Conservation (phyloP, 2,113 vertebrate genomes). For the Diadophis punctatus region DNA sequence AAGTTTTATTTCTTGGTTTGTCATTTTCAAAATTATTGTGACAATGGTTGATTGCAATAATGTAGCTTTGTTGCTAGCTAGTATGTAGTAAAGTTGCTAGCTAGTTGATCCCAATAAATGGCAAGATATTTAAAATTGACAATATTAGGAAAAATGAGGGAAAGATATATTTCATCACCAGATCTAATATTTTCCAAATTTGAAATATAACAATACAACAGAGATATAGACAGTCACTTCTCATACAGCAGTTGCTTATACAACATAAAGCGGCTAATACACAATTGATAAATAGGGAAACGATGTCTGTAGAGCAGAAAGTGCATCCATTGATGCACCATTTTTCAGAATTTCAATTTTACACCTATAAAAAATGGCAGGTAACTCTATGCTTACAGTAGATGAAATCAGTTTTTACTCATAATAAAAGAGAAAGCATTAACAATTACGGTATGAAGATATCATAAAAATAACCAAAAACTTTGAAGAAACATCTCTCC, state of each 20-base stretch:
- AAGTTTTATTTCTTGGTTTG: not conserved
- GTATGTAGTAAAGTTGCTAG: too few species aligned
- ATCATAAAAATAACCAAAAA: not conserved
- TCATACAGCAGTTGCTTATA: not conserved
- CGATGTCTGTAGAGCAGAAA: not conserved
- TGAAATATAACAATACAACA: not conserved
- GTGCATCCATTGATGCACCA: not conserved
- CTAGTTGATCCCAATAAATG: too few species aligned
- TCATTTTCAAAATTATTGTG: not conserved
- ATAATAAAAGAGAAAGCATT: not conserved
- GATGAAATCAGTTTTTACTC: not conserved
- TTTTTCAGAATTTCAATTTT: not conserved
- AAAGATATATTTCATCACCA: not conserved
- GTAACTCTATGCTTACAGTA: not conserved
- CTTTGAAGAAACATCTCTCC: not conserved
- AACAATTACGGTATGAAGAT: not conserved
- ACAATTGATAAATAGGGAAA: not conserved
- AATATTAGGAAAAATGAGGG: not conserved
- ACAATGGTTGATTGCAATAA: not conserved
- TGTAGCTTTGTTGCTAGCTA: not conserved
- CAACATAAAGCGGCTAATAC: not conserved
- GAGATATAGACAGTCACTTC: not conserved
- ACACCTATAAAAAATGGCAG: not conserved
- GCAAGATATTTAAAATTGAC: not conserved
- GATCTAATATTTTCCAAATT: not conserved